These are phyloP conservation scores for Eulemur albifrons DNA, from an alignment of 2,797 vertebrate genomes.

Conservation along the genomic window DNA sequence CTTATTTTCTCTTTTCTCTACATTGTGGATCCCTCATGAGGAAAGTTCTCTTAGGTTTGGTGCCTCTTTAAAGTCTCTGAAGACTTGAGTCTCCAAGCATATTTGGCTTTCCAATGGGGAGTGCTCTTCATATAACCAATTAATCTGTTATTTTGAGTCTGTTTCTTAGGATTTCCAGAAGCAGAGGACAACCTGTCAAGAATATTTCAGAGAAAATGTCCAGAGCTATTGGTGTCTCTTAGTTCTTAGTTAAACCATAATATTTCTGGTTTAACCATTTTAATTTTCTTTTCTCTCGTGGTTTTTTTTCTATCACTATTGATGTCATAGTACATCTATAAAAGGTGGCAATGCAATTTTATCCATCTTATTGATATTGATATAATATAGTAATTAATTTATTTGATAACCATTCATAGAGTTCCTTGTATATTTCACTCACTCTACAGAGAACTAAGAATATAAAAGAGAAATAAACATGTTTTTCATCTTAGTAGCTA, in stretches of 20 bases:
- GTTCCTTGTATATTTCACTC: neutral
- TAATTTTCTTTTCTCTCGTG: neutral
- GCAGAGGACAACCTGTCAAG: neutral
- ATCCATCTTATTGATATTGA: neutral
- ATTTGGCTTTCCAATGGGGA: neutral
- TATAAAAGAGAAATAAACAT: neutral
- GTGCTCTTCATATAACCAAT: neutral
- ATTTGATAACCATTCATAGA: neutral
- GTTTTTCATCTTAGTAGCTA: neutral
- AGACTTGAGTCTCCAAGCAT: neutral
- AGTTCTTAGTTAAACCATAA: neutral
- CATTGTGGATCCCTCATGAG: neutral
- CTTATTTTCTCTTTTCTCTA: neutral
- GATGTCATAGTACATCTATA: neutral
- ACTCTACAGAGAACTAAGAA: neutral
- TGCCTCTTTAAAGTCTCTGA: constrained; percentile 13
- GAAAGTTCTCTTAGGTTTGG: neutral
- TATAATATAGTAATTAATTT: neutral
- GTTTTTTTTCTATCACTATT: neutral
- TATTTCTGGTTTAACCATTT: neutral
- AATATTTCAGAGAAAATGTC: neutral
- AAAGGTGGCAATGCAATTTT: neutral
- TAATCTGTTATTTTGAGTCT: constrained; percentile 6
- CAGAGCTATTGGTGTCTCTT: neutral
- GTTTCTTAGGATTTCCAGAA: neutral